phyloP scores from a whole-genome alignment of 35 echinoderm and acorn worm species.

The Chiridota heheva region DNA sequence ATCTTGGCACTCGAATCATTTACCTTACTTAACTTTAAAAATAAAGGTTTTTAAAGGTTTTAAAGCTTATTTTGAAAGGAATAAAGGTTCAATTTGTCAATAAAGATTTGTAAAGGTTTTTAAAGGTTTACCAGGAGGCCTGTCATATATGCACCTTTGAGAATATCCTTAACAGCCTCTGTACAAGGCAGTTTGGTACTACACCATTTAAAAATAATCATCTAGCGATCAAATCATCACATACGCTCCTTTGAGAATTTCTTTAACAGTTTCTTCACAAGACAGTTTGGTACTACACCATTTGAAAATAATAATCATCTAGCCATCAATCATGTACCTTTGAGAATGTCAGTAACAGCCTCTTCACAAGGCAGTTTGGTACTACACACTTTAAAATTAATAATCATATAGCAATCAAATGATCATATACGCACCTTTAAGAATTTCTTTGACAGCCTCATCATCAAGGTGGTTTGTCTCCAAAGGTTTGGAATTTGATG shows the following conservation, averaged over 20 bases:
- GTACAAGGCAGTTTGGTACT: conserved; percentile 27
- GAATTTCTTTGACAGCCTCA: conserved; percentile 75
- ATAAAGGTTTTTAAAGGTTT: too few relatives aligned
- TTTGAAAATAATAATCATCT: not conserved
- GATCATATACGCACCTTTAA: conserved; percentile 38
- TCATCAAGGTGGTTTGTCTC: conserved; percentile 34
- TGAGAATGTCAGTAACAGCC: not conserved
- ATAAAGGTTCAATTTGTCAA: too few relatives aligned
- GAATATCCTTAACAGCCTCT: conserved; percentile 73
- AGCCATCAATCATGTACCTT: not conserved
- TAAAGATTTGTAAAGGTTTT: too few relatives aligned
- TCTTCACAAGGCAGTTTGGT: not conserved
- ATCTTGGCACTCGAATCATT: too few relatives aligned
- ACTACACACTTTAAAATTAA: not conserved
- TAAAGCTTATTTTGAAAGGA: too few relatives aligned
- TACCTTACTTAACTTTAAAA: too few relatives aligned
- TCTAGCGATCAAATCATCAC: too few relatives aligned
- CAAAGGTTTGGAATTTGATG: too few relatives aligned
- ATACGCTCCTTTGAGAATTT: not conserved
- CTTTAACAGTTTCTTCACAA: not conserved
- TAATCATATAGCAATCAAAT: not conserved
- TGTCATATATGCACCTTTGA: conserved; percentile 65
- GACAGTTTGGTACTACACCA: not conserved
- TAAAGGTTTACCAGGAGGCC: too few relatives aligned
- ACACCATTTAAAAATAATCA: too few relatives aligned